phyloP scores from a whole-genome alignment of 2,797 vertebrate species.

The Aeoliscus strigatus region DNA sequence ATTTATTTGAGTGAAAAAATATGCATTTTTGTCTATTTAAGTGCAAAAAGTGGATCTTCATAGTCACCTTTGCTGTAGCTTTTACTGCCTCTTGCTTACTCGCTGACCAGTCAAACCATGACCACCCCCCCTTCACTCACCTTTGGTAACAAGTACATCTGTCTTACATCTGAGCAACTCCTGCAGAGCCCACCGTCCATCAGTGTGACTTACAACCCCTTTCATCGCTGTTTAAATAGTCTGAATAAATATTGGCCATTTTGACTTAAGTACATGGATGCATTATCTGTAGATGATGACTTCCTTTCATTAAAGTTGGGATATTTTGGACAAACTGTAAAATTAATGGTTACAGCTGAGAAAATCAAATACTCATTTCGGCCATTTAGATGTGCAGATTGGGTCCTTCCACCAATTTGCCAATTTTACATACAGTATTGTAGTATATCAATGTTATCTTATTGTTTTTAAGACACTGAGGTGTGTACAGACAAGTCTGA shows the following conservation, averaged over 20 bases:
- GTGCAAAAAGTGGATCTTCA: too few relatives aligned
- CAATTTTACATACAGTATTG: too few relatives aligned
- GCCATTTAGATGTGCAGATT: too few relatives aligned
- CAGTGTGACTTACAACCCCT: slow-evolving; percentile 40
- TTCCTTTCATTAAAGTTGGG: neutral
- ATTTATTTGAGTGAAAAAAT: too few relatives aligned
- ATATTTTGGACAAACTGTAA: neutral
- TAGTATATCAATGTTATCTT: too few relatives aligned
- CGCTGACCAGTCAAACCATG: slow-evolving; percentile 49
- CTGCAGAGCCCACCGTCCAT: slow-evolving; percentile 45
- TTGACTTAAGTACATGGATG: neutral
- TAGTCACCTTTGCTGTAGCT: slow-evolving; percentile 47
- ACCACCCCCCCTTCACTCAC: slow-evolving; percentile 57
- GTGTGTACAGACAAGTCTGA: too few relatives aligned
- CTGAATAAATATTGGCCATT: slow-evolving; percentile 1
- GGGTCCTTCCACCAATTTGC: too few relatives aligned
- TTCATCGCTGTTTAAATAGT: slow-evolving; percentile 28
- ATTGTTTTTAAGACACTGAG: too few relatives aligned
- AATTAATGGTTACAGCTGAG: too few relatives aligned
- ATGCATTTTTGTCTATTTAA: too few relatives aligned
- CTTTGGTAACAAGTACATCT: slow-evolving; percentile 63
- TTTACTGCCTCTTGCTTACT: slow-evolving; percentile 33
- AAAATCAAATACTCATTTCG: too few relatives aligned
- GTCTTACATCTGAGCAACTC: slow-evolving; percentile 61
- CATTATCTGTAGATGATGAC: neutral